phyloP scores from a whole-genome alignment of 2,888 invertebrate genomes.

The Apodemia duryi region DNA sequence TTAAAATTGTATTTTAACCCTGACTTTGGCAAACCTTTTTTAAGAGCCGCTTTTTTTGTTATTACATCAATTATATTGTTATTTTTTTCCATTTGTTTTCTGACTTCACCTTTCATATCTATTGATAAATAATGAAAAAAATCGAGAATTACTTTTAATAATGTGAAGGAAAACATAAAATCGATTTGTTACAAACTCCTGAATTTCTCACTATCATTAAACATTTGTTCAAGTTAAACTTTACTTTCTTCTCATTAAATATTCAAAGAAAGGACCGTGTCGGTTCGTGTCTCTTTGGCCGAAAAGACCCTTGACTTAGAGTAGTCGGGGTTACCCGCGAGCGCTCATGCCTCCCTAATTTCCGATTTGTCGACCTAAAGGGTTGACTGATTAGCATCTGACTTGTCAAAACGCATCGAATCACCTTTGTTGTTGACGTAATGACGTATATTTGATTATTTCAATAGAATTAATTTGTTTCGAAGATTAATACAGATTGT shows the following conservation, averaged over 20 bases:
- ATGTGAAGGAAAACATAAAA: background rate
- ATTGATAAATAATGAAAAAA: too few relatives aligned
- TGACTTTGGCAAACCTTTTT: too few relatives aligned
- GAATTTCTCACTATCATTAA: slow-evolving; percentile 19
- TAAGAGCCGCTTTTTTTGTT: too few relatives aligned
- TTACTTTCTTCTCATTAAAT: slow-evolving; percentile 65
- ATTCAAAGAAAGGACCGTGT: slow-evolving; percentile 71
- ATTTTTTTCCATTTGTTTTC: too few relatives aligned
- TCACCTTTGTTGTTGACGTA: slow-evolving; percentile 54
- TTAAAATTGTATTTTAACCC: too few relatives aligned
- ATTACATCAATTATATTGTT: too few relatives aligned
- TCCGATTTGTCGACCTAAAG: slow-evolving; percentile 76
- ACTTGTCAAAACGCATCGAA: slow-evolving; percentile 66
- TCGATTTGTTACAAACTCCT: background rate
- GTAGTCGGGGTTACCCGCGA: slow-evolving; percentile 61
- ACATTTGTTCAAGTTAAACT: slow-evolving; percentile 46
- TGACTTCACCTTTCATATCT: too few relatives aligned
- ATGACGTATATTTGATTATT: slow-evolving; percentile 47
- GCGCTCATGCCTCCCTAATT: slow-evolving; percentile 75
- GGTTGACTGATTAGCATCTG: slow-evolving; percentile 77
- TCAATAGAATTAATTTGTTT: slow-evolving; percentile 36
- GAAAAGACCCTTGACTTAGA: slow-evolving; percentile 44
- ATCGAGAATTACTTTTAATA: background rate
- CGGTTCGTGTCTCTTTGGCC: slow-evolving; percentile 55
- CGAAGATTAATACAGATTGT: slow-evolving; percentile 31